These are phyloP conservation scores for Actias luna DNA, from an alignment of 2,888 invertebrate species.

Conservation along the genomic window DNA sequence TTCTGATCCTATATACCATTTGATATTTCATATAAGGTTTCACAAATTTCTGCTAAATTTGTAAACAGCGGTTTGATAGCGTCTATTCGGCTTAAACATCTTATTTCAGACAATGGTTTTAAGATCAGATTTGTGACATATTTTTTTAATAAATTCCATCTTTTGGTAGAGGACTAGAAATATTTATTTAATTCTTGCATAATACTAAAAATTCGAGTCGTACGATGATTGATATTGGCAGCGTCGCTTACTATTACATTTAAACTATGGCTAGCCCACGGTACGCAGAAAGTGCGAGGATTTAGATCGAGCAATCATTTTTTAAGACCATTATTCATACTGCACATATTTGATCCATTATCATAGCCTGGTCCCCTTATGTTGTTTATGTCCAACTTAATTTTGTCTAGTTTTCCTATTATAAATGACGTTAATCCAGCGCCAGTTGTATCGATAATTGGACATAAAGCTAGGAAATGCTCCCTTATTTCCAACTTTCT, in stretches of 20 bases:
- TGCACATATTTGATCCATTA: constrained; percentile 25
- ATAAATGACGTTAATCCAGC: no score
- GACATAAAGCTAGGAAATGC: no score
- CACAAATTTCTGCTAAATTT: constrained; percentile 21
- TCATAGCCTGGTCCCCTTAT: constrained; percentile 25
- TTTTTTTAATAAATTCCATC: constrained; percentile 27
- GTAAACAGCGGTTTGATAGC: constrained; percentile 20
- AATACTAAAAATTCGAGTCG: constrained; percentile 25
- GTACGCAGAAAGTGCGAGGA: constrained; percentile 26
- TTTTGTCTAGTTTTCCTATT: background rate
- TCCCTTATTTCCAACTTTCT: no score
- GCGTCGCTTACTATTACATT: constrained; percentile 26
- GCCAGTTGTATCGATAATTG: no score
- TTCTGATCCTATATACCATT: constrained; percentile 23
- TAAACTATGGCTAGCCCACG: constrained; percentile 26
- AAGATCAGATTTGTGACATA: constrained; percentile 26
- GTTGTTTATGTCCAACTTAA: constrained; percentile 22
- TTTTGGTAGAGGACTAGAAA: constrained; percentile 25
- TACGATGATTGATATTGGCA: constrained; percentile 24
- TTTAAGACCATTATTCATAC: constrained; percentile 26
- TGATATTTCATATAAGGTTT: constrained; percentile 24
- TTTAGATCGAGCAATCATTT: constrained; percentile 27
- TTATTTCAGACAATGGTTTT: constrained; percentile 26
- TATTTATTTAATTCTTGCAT: constrained; percentile 24
- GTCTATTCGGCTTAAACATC: constrained; percentile 27